Percentiles rank a stretch among this genome's conserved stretches.
These are phyloP conservation scores for Iguana delicatissima DNA, from an alignment of 2,797 vertebrate species.

Conservation along the genomic window DNA sequence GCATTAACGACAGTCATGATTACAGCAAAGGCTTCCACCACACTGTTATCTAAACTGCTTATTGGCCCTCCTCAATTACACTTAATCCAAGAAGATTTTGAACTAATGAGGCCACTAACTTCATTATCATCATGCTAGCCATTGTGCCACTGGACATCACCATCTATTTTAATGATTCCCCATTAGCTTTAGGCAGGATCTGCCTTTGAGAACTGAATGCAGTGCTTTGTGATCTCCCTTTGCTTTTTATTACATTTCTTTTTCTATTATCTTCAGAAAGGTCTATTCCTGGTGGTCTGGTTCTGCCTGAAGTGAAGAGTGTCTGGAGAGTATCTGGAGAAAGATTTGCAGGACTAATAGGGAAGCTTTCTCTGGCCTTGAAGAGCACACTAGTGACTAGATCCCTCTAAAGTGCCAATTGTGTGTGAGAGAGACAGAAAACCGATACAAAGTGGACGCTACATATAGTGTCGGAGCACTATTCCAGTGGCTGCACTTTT, in stretches of 20 bases:
- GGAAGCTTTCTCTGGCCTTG: not conserved
- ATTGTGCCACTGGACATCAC: constrained; percentile 36
- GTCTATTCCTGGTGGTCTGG: too few relatives aligned
- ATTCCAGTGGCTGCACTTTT: too few relatives aligned
- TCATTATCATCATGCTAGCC: constrained; percentile 50
- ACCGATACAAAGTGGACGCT: not conserved
- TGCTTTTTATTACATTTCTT: not conserved
- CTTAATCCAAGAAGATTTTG: constrained; percentile 54
- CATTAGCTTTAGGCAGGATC: constrained; percentile 7
- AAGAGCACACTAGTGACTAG: not conserved
- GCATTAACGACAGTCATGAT: constrained; percentile 23
- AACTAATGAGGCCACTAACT: constrained; percentile 69
- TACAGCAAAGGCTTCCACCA: constrained; percentile 54
- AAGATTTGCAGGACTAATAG: not conserved
- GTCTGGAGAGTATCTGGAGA: not conserved
- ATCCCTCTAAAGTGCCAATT: too few relatives aligned
- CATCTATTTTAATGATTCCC: constrained; percentile 48
- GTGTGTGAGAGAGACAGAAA: not conserved
- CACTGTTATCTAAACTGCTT: constrained; percentile 57
- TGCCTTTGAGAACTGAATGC: not conserved
- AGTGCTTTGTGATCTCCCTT: not conserved
- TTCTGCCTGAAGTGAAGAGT: too few relatives aligned
- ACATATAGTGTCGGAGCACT: too few relatives aligned
- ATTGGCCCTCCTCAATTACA: constrained; percentile 59
- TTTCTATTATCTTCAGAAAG: not conserved